These are phyloP conservation scores for Orchestes rusci DNA, from an alignment of 2,888 invertebrate species.

Conservation along the genomic window DNA sequence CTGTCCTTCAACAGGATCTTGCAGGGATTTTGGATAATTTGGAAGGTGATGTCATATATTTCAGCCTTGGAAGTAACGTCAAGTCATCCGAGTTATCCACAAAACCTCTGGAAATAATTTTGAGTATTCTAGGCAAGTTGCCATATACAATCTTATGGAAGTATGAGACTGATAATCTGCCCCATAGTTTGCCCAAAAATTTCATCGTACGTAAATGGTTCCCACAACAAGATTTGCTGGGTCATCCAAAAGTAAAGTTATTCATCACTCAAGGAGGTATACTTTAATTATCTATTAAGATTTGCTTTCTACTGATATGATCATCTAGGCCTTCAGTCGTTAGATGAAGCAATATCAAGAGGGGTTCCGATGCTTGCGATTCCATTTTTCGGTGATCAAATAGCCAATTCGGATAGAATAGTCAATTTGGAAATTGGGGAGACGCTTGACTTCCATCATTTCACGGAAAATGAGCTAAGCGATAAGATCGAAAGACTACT, in stretches of 20 bases:
- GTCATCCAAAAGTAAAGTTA: slow-evolving; percentile 32
- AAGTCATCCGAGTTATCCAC: slow-evolving; percentile 36
- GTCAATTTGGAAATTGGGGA: slow-evolving; percentile 27
- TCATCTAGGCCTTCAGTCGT: slow-evolving; percentile 31
- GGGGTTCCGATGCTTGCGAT: slow-evolving; percentile 33
- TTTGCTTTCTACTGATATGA: too few relatives aligned
- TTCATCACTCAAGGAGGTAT: slow-evolving; percentile 34
- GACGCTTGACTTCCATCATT: slow-evolving; percentile 25
- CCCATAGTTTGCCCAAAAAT: slow-evolving; percentile 36
- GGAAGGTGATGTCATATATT: slow-evolving; percentile 40
- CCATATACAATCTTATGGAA: slow-evolving; percentile 45
- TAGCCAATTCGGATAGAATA: slow-evolving; percentile 29
- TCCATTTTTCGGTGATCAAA: slow-evolving; percentile 34
- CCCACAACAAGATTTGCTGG: slow-evolving; percentile 41
- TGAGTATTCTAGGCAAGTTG: slow-evolving; percentile 39
- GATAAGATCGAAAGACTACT: slow-evolving; percentile 30
- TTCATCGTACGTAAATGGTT: slow-evolving; percentile 42
- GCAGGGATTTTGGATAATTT: slow-evolving; percentile 38
- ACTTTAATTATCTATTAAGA: too few relatives aligned
- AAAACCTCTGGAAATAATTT: slow-evolving; percentile 33
- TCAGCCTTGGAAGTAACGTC: slow-evolving; percentile 44
- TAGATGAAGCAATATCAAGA: slow-evolving; percentile 32
- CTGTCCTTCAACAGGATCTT: slow-evolving; percentile 35
- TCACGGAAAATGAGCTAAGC: slow-evolving; percentile 30
- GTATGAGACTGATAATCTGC: slow-evolving; percentile 38